Conservation (phyloP, 2,113 vertebrate genomes). For the Pedionomus torquatus region DNA sequence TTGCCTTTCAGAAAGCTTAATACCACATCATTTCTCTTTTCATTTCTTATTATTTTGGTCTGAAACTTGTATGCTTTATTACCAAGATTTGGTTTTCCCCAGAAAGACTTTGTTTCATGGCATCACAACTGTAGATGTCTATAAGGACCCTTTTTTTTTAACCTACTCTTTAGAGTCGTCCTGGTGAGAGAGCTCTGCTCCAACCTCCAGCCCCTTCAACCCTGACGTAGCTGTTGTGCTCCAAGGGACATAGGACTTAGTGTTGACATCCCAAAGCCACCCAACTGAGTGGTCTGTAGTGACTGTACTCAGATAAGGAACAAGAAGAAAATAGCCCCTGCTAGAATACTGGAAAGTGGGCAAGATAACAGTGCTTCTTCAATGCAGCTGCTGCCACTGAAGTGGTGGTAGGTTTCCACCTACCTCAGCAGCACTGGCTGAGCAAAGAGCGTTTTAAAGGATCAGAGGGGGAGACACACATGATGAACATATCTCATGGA, state of each 20-base stretch:
- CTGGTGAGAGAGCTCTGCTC: not conserved
- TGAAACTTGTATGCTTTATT: not conserved
- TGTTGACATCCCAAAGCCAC: not conserved
- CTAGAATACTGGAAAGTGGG: not conserved
- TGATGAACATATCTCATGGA: conserved; percentile 17
- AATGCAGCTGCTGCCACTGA: not conserved
- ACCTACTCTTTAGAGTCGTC: not conserved
- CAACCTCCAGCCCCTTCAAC: not conserved
- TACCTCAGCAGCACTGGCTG: not conserved
- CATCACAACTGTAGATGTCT: not conserved
- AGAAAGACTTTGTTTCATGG: not conserved
- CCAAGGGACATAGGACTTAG: not conserved
- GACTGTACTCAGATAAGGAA: not conserved
- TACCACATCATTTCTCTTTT: not conserved
- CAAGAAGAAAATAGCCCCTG: not conserved
- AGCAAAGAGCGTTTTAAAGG: not conserved
- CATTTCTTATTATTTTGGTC: not conserved
- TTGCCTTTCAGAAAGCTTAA: not conserved
- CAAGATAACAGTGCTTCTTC: not conserved
- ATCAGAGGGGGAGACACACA: not conserved
- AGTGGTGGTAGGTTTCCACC: not conserved
- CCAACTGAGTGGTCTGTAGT: not conserved
- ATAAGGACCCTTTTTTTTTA: not conserved
- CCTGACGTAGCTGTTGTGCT: not conserved
- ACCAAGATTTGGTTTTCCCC: not conserved